phyloP scores from a whole-genome alignment of 1,140 invertebrate genomes.

The Drosophila insularis region DNA sequence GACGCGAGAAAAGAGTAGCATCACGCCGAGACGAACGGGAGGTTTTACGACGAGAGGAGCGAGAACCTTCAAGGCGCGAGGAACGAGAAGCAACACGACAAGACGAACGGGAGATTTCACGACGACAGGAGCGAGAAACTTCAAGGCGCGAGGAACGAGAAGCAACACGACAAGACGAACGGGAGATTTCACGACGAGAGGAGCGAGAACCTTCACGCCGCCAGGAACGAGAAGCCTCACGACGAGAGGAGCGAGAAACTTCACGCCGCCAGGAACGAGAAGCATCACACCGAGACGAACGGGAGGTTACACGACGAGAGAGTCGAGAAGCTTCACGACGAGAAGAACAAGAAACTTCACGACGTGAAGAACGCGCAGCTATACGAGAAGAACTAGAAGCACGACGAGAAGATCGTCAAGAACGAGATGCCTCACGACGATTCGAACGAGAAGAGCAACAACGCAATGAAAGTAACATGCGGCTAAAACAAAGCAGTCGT shows the following conservation, averaged over 20 bases:
- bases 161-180: background rate
- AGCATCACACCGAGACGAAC: background rate
- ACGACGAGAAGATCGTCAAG: constrained; percentile 1
- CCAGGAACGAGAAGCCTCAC: background rate
- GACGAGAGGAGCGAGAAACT: background rate
- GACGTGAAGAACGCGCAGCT: background rate
- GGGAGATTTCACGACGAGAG: background rate
- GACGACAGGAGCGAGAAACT: background rate
- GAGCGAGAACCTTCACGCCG: background rate
- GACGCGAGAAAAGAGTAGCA: too few species aligned
- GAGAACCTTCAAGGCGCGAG: background rate
- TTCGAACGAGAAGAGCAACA: background rate
- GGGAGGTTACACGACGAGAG: background rate
- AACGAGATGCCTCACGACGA: background rate
- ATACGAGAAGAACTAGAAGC: background rate
- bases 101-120: background rate
- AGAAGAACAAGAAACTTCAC: background rate
- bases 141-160: background rate
- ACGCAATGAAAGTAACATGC: too few species aligned
- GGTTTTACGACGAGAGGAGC: background rate
- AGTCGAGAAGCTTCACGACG: background rate
- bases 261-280: too few species aligned
- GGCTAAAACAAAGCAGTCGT: too few species aligned
- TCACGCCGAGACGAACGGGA: background rate
- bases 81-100: background rate